Evolutionary conservation across 2,888 invertebrate genomes (phyloP), one percentile per base, ranked within the genome.

Genomic region (Leistus spinibarbis): DNA sequence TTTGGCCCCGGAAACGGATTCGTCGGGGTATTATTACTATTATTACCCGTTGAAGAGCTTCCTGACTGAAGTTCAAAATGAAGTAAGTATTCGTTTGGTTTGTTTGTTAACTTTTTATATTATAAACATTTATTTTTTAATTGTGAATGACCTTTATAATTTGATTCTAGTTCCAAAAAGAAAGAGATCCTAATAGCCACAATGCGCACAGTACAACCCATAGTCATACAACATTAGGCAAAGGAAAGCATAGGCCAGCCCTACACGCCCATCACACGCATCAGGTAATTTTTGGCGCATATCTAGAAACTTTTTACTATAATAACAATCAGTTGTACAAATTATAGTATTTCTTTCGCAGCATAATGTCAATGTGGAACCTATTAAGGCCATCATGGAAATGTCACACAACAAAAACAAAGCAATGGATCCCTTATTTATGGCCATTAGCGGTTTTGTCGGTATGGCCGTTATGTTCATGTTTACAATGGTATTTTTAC

Each of bases 381-480:
- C 82, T 16, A 81, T 81, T 9, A 82, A 81, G 77, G 78, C 71
- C 69, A 60, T 71, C 5, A 78, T 80, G 72, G 81, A 80, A 22
- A 54, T 22, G 40, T 53, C 57, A 19, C 24, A 54, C 19, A 66
- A 65, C 19, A 54, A 63, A 70, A 80, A 85, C 75, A 86, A 87
- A 78, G 80, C 84, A 4, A 79, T 88, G 60, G 88, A 88, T 79
- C 89, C 89, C 16, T 82, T 89, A 5, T 89, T 89, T 78, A 86
- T 88, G 85, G 89, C 89, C 3, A 87, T 89, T 78, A 88, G 88
- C n/a, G 87, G 89, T 17, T 89, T 89, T 78, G 84, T 89, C 67
- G 88, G 88, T 10, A 87, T 89, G 86, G 88, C 89, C 0, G 83
- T 89, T 17, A 84, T 89, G 82, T 88, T 88, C 78, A 86, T 88